Percentiles rank a stretch among this genome's conserved stretches.
phyloP scores from a whole-genome alignment of 2,113 vertebrate species.

The Grammomys surdaster region DNA sequence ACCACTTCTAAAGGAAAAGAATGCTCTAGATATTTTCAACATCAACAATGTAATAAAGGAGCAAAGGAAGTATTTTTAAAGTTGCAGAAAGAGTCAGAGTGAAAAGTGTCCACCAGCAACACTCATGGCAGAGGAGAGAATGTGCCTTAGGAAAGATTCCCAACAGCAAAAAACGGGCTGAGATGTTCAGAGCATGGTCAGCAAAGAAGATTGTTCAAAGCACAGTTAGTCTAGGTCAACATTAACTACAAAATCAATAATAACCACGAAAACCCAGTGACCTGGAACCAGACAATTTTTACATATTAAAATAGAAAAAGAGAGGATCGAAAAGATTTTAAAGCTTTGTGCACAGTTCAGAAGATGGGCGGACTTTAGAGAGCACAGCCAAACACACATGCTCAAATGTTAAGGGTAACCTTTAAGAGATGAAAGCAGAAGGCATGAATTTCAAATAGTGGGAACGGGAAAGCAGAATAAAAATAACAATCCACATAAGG shows the following conservation, averaged over 20 bases:
- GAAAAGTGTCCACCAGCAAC: neutral
- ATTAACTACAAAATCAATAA: constrained; percentile 48
- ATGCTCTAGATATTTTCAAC: neutral
- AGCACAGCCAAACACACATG: constrained; percentile 21
- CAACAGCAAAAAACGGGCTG: neutral
- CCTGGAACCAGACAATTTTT: constrained; percentile 34
- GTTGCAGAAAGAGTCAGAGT: neutral
- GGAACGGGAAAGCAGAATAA: constrained; percentile 59
- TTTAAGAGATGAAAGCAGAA: constrained; percentile 75
- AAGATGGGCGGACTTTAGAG: constrained; percentile 9
- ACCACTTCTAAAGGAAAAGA: neutral
- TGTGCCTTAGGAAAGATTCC: neutral
- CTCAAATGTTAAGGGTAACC: constrained; percentile 70
- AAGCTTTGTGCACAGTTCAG: constrained; percentile 8
- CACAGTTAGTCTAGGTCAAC: neutral
- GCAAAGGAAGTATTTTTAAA: constrained; percentile 10
- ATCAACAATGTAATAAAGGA: neutral
- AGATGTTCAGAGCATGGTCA: neutral
- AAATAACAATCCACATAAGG: constrained; percentile 72
- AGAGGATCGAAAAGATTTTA: neutral
- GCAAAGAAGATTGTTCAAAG: constrained; percentile 21
- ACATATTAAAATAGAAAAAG: constrained; percentile 31
- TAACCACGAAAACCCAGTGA: constrained; percentile 6
- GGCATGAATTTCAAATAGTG: constrained; percentile 74
- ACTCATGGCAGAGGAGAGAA: neutral